These are phyloP conservation scores for Centropristis striata DNA, from an alignment of 2,113 vertebrate species.

Conservation along the genomic window DNA sequence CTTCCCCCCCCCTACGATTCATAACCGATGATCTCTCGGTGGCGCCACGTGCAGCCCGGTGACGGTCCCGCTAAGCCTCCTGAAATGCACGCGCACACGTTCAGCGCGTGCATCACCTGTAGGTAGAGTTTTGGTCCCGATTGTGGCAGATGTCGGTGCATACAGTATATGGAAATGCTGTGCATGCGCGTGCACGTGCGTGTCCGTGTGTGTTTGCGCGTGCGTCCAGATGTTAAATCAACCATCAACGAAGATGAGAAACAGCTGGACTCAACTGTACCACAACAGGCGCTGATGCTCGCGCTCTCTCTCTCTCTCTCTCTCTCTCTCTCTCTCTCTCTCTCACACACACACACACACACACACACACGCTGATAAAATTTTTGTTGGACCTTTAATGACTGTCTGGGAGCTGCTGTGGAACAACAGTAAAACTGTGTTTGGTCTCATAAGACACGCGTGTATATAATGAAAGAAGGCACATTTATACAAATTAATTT, in stretches of 20 bases:
- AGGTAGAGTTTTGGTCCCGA: neutral
- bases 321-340: neutral
- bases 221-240: conserved; percentile 47
- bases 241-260: conserved; percentile 58
- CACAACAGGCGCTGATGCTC: conserved; percentile 13
- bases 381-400: conserved; percentile 37
- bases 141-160: neutral
- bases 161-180: neutral
- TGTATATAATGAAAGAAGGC: neutral
- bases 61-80: conserved; percentile 8
- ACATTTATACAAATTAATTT: neutral
- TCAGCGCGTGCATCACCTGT: conserved; percentile 31
- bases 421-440: conserved; percentile 34
- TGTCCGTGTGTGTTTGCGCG: conserved; percentile 14
- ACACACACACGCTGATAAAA: neutral
- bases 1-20: conserved; percentile 12
- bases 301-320: neutral
- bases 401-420: conserved; percentile 39
- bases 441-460: neutral
- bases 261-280: conserved; percentile 61
- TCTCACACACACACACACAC: neutral
- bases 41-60: conserved; percentile 67
- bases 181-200: neutral
- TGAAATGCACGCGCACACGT: conserved; percentile 18
- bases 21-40: conserved; percentile 44